phyloP scores from a whole-genome alignment of 2,888 invertebrate species.

The Nowickia ferox region DNA sequence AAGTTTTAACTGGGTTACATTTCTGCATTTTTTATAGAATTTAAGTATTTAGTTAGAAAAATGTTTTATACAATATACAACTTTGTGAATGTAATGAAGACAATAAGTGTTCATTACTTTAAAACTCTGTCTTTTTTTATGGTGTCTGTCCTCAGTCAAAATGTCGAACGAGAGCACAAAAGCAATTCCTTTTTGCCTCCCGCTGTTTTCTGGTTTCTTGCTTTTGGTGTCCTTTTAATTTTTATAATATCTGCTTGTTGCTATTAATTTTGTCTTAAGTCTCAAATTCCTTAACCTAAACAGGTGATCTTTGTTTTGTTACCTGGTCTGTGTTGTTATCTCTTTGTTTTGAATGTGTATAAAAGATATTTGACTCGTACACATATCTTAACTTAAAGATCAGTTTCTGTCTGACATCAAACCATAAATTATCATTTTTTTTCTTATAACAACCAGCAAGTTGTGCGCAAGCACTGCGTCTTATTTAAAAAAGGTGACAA shows the following conservation, averaged over 20 bases:
- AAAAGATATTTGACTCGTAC: slow-evolving; percentile 43
- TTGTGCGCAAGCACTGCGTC: slow-evolving; percentile 2
- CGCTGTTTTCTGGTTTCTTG: slow-evolving; percentile 47
- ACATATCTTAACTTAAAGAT: slow-evolving; percentile 64
- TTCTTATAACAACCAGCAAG: neutral
- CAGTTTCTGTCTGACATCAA: slow-evolving; percentile 66
- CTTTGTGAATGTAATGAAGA: too few relatives aligned
- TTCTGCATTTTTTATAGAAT: too few relatives aligned
- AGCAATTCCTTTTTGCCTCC: slow-evolving; percentile 33
- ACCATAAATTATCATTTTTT: slow-evolving; percentile 61
- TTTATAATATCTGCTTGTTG: slow-evolving; percentile 39
- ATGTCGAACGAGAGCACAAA: neutral
- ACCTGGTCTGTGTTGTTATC: slow-evolving; percentile 28
- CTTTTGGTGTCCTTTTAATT: too few relatives aligned
- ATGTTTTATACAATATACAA: too few relatives aligned
- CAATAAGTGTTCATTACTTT: slow-evolving; percentile 5
- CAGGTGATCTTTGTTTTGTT: slow-evolving; percentile 64
- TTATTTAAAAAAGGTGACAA: slow-evolving; percentile 56
- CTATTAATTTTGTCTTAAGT: slow-evolving; percentile 21
- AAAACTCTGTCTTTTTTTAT: neutral
- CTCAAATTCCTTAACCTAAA: slow-evolving; percentile 60
- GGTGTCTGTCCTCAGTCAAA: neutral
- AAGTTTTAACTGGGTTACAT: too few relatives aligned
- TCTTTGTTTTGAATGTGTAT: neutral
- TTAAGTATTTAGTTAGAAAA: too few relatives aligned